These are phyloP conservation scores for Cynaeus angustus DNA, from an alignment of 2,888 invertebrate species.

Conservation along the genomic window DNA sequence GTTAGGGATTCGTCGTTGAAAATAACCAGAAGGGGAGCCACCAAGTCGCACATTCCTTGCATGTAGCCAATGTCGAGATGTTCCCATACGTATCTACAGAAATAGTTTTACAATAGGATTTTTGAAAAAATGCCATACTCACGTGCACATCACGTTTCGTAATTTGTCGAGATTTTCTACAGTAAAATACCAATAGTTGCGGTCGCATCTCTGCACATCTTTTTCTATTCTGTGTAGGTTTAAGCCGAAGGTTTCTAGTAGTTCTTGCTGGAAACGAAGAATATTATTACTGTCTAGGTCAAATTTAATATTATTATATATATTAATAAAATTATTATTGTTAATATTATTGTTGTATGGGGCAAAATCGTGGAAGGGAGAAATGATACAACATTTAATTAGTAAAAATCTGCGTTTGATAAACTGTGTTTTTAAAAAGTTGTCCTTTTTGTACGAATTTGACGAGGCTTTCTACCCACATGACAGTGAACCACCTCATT, in stretches of 20 bases:
- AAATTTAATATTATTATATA: too few species aligned
- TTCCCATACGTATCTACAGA: constrained; percentile 93
- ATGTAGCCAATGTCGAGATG: constrained; percentile 95
- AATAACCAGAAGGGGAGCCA: constrained; percentile 92
- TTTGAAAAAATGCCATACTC: too few species aligned
- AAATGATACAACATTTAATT: too few species aligned
- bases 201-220: constrained; percentile 95
- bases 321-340: too few species aligned
- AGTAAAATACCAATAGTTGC: constrained; percentile 95
- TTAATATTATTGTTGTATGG: too few species aligned
- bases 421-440: too few species aligned
- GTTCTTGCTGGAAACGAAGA: constrained; percentile 79
- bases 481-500: too few species aligned
- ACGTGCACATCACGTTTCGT: constrained; percentile 97
- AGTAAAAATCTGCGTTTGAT: too few species aligned
- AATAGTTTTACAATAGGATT: background rate
- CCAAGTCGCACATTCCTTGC: constrained; percentile 98
- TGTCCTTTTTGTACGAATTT: too few species aligned
- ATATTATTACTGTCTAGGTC: too few species aligned
- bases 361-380: too few species aligned
- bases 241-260: constrained; percentile 88
- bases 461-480: too few species aligned
- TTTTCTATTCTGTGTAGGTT: constrained; percentile 97
- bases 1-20: constrained; percentile 94
- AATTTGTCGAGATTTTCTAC: constrained; percentile 94